These are phyloP conservation scores for Leptogaster cylindrica DNA, from an alignment of 2,888 invertebrate genomes.

Conservation along the genomic window DNA sequence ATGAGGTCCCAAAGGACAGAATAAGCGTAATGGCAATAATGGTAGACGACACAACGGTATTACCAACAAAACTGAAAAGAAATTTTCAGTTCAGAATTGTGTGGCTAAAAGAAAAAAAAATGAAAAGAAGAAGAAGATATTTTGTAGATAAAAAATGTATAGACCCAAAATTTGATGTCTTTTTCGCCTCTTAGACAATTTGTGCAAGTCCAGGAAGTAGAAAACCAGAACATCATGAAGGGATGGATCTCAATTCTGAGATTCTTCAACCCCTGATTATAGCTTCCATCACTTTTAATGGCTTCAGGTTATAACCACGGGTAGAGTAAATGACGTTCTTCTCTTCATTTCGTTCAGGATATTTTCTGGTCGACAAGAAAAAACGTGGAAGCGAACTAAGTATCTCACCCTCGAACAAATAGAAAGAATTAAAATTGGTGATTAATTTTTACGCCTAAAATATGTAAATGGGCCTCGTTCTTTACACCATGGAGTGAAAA, in stretches of 20 bases:
- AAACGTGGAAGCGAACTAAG: neutral
- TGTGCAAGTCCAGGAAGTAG: slow-evolving; percentile 32
- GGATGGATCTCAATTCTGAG: slow-evolving; percentile 7
- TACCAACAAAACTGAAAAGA: slow-evolving; percentile 9
- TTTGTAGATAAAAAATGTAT: slow-evolving; percentile 33
- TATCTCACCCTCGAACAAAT: slow-evolving; percentile 42
- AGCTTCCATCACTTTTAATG: slow-evolving; percentile 47
- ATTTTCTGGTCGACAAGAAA: neutral
- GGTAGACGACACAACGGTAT: slow-evolving; percentile 2
- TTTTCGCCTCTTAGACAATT: slow-evolving; percentile 46
- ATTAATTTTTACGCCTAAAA: slow-evolving; percentile 50
- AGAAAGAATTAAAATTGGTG: slow-evolving; percentile 50
- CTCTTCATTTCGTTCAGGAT: slow-evolving; percentile 8
- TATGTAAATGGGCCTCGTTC: slow-evolving; percentile 47
- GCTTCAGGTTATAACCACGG: slow-evolving; percentile 45
- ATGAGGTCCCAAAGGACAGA: slow-evolving; percentile 42
- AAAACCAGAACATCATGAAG: neutral
- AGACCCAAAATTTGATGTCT: slow-evolving; percentile 46
- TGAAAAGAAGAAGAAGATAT: slow-evolving; percentile 31
- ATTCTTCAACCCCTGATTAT: slow-evolving; percentile 43
- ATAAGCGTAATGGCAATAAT: slow-evolving; percentile 43
- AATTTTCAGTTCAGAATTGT: too few species aligned
- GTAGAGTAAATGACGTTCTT: slow-evolving; percentile 43
- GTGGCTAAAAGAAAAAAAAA: slow-evolving; percentile 31
- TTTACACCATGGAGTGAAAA: slow-evolving; percentile 21